Conservation (phyloP, 1,140 invertebrate species). For the Diprion similis region DNA sequence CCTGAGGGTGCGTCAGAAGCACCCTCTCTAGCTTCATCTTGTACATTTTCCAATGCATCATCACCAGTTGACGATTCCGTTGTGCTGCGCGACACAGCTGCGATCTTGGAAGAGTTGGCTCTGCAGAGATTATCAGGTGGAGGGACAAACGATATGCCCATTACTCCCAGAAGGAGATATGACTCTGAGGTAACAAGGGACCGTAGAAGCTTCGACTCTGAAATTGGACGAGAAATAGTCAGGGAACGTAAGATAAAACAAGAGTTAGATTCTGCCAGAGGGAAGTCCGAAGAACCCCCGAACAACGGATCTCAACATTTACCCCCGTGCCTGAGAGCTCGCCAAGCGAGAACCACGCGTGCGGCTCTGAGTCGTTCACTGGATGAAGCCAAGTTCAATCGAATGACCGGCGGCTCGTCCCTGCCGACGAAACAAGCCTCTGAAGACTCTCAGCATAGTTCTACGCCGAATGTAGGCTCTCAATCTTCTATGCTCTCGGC, state of each 20-base stretch:
- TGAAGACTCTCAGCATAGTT: constrained; percentile 52
- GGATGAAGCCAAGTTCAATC: constrained; percentile 65
- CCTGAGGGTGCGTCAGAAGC: constrained; percentile 51
- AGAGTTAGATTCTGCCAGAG: constrained; percentile 57
- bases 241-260: constrained; percentile 61
- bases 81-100: constrained; percentile 52
- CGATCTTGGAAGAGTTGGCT: constrained; percentile 54
- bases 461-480: constrained; percentile 52
- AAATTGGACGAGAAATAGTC: constrained; percentile 64
- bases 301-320: constrained; percentile 49
- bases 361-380: constrained; percentile 74
- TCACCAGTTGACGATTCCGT: constrained; percentile 47
- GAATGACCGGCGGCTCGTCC: constrained; percentile 56
- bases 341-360: constrained; percentile 63
- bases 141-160: constrained; percentile 31
- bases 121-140: constrained; percentile 53
- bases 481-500: constrained; percentile 29
- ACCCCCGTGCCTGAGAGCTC: constrained; percentile 64
- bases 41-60: constrained; percentile 47
- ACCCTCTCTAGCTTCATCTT: constrained; percentile 43
- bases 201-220: constrained; percentile 62
- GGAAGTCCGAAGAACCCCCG: constrained; percentile 46
- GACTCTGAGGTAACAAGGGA: constrained; percentile 45
- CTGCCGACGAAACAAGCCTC: constrained; percentile 41
- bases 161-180: constrained; percentile 38